Percentiles rank a stretch among this genome's conserved stretches.
Evolutionary conservation across 2,888 invertebrate genomes (phyloP).

Genomic region (Eucera pruinosa): DNA sequence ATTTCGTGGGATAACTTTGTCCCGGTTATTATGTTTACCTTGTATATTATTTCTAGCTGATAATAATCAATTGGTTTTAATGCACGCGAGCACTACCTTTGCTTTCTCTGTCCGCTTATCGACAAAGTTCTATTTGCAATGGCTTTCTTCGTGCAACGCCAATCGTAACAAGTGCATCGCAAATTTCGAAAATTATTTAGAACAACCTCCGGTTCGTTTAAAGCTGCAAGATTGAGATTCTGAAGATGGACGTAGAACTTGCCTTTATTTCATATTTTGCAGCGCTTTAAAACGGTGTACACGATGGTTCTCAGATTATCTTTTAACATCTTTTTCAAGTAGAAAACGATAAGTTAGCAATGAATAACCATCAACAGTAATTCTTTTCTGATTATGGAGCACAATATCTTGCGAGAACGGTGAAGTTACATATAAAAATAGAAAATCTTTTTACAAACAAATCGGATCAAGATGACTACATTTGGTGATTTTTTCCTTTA

Average conservation of each 20-base stretch:
- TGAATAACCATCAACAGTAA: conserved; percentile 46
- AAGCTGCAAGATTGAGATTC: conserved; percentile 5
- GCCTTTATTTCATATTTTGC: too few species aligned
- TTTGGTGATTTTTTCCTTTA: conserved; percentile 11
- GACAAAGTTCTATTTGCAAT: conserved; percentile 45
- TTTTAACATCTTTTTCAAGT: conserved; percentile 26
- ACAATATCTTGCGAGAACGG: conserved; percentile 38
- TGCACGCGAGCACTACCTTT: conserved; percentile 39
- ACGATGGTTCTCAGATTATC: conserved; percentile 18
- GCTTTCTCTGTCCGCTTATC: conserved; percentile 26
- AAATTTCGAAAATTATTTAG: conserved; percentile 28
- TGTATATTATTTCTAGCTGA: neutral
- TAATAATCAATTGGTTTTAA: conserved; percentile 22
- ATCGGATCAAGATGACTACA: conserved; percentile 37
- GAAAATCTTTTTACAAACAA: conserved; percentile 57
- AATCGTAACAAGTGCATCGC: conserved; percentile 70
- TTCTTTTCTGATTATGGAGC: conserved; percentile 39
- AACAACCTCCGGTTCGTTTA: conserved; percentile 19
- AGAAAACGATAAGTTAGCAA: conserved; percentile 20
- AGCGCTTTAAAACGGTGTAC: conserved; percentile 13
- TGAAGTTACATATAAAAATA: conserved; percentile 47
- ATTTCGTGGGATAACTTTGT: conserved; percentile 8
- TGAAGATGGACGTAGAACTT: conserved; percentile 32
- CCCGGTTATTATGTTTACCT: conserved; percentile 16
- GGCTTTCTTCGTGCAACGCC: conserved; percentile 60